phyloP scores from a whole-genome alignment of 2,113 vertebrate species.

The Erpornis zantholeuca region DNA sequence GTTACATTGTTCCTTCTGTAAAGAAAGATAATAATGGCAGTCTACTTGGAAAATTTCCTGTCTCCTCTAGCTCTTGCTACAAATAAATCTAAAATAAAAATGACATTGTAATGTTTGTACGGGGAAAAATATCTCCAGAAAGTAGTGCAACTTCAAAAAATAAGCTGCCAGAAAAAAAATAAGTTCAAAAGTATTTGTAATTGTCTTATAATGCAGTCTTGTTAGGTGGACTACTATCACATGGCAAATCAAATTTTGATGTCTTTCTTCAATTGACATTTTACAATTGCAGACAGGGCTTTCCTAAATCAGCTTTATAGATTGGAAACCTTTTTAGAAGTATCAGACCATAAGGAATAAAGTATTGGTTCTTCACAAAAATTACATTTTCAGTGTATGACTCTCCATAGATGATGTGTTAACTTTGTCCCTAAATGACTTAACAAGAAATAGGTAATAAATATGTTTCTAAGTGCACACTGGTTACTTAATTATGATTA shows the following conservation, averaged over 20 bases:
- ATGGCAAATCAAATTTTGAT: not conserved
- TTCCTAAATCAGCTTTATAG: not conserved
- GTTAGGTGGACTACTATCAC: not conserved
- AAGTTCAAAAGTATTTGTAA: not conserved
- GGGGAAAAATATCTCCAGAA: not conserved
- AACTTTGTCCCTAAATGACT: not conserved
- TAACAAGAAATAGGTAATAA: not conserved
- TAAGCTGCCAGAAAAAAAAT: not conserved
- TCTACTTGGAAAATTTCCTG: not conserved
- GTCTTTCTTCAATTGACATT: not conserved
- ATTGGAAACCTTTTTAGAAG: not conserved
- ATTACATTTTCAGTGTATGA: not conserved
- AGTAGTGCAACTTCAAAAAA: not conserved
- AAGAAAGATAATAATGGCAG: not conserved
- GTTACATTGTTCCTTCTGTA: not conserved
- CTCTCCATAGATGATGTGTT: not conserved
- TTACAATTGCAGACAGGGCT: not conserved
- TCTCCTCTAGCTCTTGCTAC: not conserved
- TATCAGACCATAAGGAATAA: not conserved
- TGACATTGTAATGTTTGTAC: not conserved
- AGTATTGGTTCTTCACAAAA: not conserved
- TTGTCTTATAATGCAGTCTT: not conserved
- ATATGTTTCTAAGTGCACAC: not conserved
- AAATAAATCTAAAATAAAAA: conserved; percentile 16
- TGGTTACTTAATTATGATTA: not conserved